Evolutionary conservation across 2,113 vertebrate species (phyloP), one percentile per base, ranked within the genome.

Genomic region (Dromas ardeola): DNA sequence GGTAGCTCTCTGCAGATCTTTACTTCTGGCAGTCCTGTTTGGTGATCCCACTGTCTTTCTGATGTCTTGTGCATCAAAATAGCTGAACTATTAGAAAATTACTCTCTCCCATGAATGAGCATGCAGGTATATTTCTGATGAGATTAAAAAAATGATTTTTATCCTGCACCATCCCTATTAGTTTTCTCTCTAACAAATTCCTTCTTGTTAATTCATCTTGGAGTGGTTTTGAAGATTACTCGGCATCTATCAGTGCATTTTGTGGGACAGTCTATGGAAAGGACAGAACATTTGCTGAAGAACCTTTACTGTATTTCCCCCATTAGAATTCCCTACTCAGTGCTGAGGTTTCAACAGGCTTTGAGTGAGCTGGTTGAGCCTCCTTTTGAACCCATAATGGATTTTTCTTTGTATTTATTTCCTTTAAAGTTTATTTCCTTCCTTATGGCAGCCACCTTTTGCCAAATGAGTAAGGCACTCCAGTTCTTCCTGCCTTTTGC

Each of bases 331-430:
- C 42, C 47, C 34, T 65, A 13, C 78, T 80, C 20, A 6, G 13
- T 79, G 58, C 40, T 71, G 72, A 76, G 49, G 23, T 84, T 96
- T 95, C 78, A 91, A 69, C 73, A 86, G 78, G n/a, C 29, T 95
- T 91, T 87, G 58, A 82, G 52, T 83, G 74, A 95, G 71, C 36
- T 94, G 45, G 62, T 77, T 90, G 85, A 95, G 40, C 52, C 50
- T 94, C 43, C 59, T 88, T 97, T 95, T 96, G 86, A 96, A 97
- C 78, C 58, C 83, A 52, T 89, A 62, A 81, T 70, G 74, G 88
- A 84, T 88, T 91, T 91, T 84, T 83, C 86, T 95, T 94, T 94
- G 83, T 78, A 52, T 93, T 93, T 73, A 55, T 88, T 93, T 90
- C 62, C 78, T 94, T 96, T 95, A 93, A 95, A 88, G 70, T 72